Conservation (phyloP, 2,113 vertebrate genomes). For the Cololabis saira region DNA sequence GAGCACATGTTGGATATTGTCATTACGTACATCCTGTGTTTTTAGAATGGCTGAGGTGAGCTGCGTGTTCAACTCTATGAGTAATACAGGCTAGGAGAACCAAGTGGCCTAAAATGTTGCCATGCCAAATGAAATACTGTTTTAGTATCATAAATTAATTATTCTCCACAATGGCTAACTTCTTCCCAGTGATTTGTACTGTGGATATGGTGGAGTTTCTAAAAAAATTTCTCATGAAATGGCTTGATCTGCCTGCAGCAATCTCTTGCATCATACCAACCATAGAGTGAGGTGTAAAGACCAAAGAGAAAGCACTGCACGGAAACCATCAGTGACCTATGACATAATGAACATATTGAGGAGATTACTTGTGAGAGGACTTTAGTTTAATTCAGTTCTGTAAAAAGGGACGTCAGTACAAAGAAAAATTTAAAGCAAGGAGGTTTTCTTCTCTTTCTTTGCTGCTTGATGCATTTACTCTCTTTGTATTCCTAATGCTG, state of each 20-base stretch:
- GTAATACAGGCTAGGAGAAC: too few relatives aligned
- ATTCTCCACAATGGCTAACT: too few relatives aligned
- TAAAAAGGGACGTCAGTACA: not conserved
- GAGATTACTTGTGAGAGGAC: constrained; percentile 41
- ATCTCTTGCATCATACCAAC: constrained; percentile 56
- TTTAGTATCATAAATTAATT: too few relatives aligned
- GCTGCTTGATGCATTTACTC: too few relatives aligned
- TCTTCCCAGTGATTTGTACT: not conserved
- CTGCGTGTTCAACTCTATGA: not conserved
- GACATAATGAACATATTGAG: constrained; percentile 58
- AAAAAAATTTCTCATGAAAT: constrained; percentile 18
- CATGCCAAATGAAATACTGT: too few relatives aligned
- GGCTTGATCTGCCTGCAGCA: constrained; percentile 38
- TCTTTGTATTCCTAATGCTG: too few relatives aligned
- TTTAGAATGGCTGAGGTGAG: constrained; percentile 34
- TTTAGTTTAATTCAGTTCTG: not conserved
- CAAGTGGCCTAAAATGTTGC: too few relatives aligned
- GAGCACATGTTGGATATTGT: constrained; percentile 11
- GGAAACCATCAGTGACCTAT: too few relatives aligned
- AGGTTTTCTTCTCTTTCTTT: too few relatives aligned
- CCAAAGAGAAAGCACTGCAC: constrained; percentile 1
- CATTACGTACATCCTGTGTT: constrained; percentile 19
- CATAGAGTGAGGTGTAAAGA: constrained; percentile 29
- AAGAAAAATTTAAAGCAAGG: too few relatives aligned
- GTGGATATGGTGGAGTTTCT: not conserved